phyloP scores from a whole-genome alignment of 64 coral and sea anemone genomes.

The Actinia equina region DNA sequence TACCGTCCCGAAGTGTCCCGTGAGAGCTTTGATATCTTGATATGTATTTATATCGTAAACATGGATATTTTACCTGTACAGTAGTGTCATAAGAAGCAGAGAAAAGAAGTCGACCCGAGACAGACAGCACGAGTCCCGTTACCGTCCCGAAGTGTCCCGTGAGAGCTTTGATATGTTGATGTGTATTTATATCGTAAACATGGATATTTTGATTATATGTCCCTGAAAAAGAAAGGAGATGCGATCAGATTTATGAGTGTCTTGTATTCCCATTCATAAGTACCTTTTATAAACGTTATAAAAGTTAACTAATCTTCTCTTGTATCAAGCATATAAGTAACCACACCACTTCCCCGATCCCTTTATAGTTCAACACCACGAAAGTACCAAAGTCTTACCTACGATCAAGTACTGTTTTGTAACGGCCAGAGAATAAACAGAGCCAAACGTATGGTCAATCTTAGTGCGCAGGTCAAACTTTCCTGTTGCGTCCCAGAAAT shows the following conservation, averaged over 20 bases:
- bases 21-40: conserved; percentile 83
- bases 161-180: conserved; percentile 84
- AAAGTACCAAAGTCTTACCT: conserved; percentile 30
- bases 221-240: conserved; percentile 30
- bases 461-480: conserved; percentile 69
- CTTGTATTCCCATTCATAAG: no score
- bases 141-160: conserved; percentile 92
- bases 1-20: conserved; percentile 89
- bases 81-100: conserved; percentile 95
- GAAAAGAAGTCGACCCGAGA: conserved; percentile 77
- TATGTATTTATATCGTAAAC: conserved; percentile 82
- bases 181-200: conserved; percentile 79
- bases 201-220: conserved; percentile 99
- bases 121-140: conserved; percentile 63
- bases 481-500: conserved; percentile 89
- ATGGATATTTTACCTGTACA: conserved; percentile 91
- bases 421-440: conserved; percentile 90
- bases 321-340: no score
- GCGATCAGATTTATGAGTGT: no score
- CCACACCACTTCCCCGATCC: no score
- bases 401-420: conserved; percentile 86
- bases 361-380: no score
- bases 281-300: no score
- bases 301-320: background rate
- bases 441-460: conserved; percentile 84